Base-by-base conservation (phyloP, 2,797 vertebrate genomes). In the Melanotaenia maccullochi region DNA sequence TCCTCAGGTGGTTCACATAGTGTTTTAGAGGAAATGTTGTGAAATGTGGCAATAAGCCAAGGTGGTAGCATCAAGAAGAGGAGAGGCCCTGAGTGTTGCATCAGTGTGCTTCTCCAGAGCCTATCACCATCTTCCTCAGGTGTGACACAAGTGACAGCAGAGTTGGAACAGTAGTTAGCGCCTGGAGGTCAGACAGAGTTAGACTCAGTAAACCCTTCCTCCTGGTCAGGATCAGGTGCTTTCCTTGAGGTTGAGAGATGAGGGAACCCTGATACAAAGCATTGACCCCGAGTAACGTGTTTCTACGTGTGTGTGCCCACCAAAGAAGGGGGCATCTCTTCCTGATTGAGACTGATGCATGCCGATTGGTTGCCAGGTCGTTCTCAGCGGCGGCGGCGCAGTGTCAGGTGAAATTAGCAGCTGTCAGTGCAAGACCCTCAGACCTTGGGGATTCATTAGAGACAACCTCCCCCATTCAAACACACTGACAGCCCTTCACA, bases 361-460 rank as follows among this genome's bases (percentile, higher is more conserved):
- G 87, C 69, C 85, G 91, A 92, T 92, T 79, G 88, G 88, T 81
- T 71, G 73, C 76, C 70, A 81, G 86, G 87, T 72, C 61, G 61
- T 65, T 77, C 68, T 84, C 81, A 71, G 85, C 66, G 67, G 87
- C 76, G 56, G 78, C 74, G 57, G 81, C 13, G 69, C 59, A 8
- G 66, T 93, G 93, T 94, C 93, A 89, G 84, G 86, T 84, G 86
- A 88, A 89, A 94, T 93, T 91, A 93, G 88, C 67, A 60, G 69
- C 67, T 77, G 68, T 81, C 68, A 75, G 82, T 75, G 70, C 71
- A 85, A 75, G 75, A 85, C 75, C 83, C 79, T 78, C 72, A 84
- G 85, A 89, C 80, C 75, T 77, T 75, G 54, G 62, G 85, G 81
- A 89, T 82, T 93, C 87, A 90, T 89, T 89, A 93, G 71, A 68